Percentiles rank a stretch among this genome's conserved stretches.
Evolutionary conservation across 2,113 vertebrate species (phyloP).

Genomic region (Brachypteracias leptosomus): DNA sequence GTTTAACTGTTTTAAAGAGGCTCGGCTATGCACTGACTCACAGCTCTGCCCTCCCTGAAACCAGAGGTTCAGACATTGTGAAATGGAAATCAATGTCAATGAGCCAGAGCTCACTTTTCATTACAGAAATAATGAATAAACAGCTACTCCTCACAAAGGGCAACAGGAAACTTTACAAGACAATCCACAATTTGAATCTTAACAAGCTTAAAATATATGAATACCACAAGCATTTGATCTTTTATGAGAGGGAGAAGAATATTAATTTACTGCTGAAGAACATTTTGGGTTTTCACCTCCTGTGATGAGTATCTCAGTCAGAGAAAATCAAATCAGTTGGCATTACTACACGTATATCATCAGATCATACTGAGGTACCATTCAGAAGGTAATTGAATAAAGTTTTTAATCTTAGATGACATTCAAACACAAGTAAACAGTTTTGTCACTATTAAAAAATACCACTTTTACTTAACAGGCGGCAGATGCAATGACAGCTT

Average conservation of each 20-base stretch:
- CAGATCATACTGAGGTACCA: background rate
- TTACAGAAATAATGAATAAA: conserved; percentile 35
- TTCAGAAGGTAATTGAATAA: conserved; percentile 29
- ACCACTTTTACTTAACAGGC: background rate
- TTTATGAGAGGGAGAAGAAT: background rate
- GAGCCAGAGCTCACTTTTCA: background rate
- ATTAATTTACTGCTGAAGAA: conserved; percentile 16
- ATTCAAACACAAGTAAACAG: conserved; percentile 26
- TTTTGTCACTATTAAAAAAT: background rate
- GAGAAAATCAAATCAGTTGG: conserved; percentile 7
- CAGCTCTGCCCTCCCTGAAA: background rate
- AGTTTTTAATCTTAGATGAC: conserved; percentile 39
- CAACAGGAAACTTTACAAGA: background rate
- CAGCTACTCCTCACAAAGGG: background rate
- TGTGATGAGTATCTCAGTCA: background rate
- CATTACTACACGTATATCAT: background rate
- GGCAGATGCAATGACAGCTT: background rate
- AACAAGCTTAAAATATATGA: background rate
- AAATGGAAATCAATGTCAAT: background rate
- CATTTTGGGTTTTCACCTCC: background rate
- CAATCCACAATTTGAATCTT: background rate
- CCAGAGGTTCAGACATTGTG: background rate
- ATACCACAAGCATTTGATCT: background rate
- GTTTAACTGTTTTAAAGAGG: background rate
- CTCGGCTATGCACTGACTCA: background rate